Conservation (phyloP, 2,888 invertebrate species). For the Cryptus viduatorius region DNA sequence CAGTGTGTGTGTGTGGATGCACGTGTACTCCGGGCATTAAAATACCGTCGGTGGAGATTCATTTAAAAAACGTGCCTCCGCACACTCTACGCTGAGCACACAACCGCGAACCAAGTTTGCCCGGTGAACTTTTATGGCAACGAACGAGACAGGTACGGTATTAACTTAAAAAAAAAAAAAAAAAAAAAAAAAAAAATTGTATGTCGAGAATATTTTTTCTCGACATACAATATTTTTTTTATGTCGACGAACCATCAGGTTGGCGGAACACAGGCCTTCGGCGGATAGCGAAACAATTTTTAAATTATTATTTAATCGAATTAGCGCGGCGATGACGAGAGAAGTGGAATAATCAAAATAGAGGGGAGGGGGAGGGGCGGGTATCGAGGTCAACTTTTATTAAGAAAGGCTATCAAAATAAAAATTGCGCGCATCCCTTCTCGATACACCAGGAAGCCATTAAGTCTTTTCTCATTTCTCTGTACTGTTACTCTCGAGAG, state of each 20-base stretch:
- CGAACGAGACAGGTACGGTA: too few relatives aligned
- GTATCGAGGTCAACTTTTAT: not conserved
- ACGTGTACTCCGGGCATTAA: constrained; percentile 2
- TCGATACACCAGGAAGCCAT: constrained; percentile 5
- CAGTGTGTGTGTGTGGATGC: not conserved
- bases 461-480: constrained; percentile 5
- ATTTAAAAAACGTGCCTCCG: not conserved
- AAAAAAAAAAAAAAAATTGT: not conserved
- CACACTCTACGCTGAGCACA: not conserved
- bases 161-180: not conserved
- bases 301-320: constrained; percentile 41
- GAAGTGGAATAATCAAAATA: not conserved
- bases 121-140: constrained; percentile 5
- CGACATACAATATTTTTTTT: not conserved
- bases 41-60: constrained; percentile 1
- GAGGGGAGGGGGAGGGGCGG: not conserved
- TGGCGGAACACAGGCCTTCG: not conserved
- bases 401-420: not conserved
- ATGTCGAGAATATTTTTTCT: not conserved
- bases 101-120: not conserved
- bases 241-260: constrained; percentile 7
- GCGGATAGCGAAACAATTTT: constrained; percentile 27
- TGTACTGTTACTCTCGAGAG: not conserved
- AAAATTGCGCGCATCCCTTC: not conserved
- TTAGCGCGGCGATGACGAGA: constrained; percentile 33